These are phyloP conservation scores for Fragum whitleyi DNA, from an alignment of 2,888 invertebrate species.

Conservation along the genomic window DNA sequence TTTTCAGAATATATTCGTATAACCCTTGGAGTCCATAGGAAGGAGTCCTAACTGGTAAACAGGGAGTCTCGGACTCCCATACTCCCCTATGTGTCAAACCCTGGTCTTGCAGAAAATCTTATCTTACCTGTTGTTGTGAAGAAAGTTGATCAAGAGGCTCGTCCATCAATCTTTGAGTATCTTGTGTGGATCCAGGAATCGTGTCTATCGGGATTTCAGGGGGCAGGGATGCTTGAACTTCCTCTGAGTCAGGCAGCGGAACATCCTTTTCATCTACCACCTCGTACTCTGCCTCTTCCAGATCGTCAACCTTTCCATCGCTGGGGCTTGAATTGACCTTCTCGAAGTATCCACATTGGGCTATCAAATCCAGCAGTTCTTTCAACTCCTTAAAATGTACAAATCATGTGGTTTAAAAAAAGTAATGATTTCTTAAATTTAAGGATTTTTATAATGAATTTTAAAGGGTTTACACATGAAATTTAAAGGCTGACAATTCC, in stretches of 20 bases:
- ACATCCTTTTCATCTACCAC: conserved; percentile 65
- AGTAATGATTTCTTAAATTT: too few relatives aligned
- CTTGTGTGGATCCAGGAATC: conserved; percentile 31
- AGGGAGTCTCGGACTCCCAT: too few relatives aligned
- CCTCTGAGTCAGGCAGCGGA: conserved; percentile 67
- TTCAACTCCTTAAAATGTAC: conserved; percentile 88
- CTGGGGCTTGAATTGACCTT: conserved; percentile 78
- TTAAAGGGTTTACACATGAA: too few relatives aligned
- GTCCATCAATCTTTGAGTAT: conserved; percentile 10
- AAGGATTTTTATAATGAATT: too few relatives aligned
- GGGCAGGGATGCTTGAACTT: conserved; percentile 69
- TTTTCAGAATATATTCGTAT: too few relatives aligned
- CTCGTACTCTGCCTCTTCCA: conserved; percentile 64
- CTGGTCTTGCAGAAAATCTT: too few relatives aligned
- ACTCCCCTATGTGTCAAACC: too few relatives aligned
- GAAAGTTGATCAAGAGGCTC: not conserved
- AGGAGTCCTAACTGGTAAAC: too few relatives aligned
- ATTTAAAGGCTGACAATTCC: too few relatives aligned
- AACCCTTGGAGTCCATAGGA: too few relatives aligned
- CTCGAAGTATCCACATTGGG: conserved; percentile 94
- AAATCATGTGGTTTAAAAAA: too few relatives aligned
- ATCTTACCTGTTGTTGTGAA: conserved; percentile 10
- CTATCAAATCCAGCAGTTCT: conserved; percentile 91
- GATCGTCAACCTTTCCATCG: conserved; percentile 50
- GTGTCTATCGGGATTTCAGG: conserved; percentile 60